These are phyloP conservation scores for Meganola albula DNA, from an alignment of 2,888 invertebrate genomes.

Conservation along the genomic window DNA sequence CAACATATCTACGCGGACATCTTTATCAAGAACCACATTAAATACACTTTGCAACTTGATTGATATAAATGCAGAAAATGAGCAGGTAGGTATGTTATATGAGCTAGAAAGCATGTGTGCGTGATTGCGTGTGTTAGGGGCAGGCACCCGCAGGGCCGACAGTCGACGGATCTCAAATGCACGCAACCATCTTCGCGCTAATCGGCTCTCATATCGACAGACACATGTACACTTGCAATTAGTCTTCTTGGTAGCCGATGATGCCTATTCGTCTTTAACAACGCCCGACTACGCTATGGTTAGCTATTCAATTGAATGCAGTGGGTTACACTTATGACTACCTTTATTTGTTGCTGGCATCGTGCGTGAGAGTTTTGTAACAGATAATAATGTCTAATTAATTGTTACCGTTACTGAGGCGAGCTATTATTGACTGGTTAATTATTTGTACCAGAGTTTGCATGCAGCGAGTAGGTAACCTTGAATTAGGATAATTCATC, in stretches of 20 bases:
- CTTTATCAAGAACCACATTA: too few species aligned
- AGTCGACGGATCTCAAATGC: constrained; percentile 50
- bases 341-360: constrained; percentile 13
- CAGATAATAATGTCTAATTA: constrained; percentile 4
- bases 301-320: constrained; percentile 11
- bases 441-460: constrained; percentile 27
- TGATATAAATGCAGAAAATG: constrained; percentile 17
- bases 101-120: constrained; percentile 40
- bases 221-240: constrained; percentile 57
- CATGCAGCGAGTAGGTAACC: constrained; percentile 44
- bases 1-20: too few species aligned
- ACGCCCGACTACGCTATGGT: constrained; percentile 14
- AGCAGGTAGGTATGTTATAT: too few species aligned
- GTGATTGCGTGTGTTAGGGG: constrained; percentile 50
- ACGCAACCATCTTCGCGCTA: constrained; percentile 66
- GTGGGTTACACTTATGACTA: constrained; percentile 9
- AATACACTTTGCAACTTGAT: constrained; percentile 20
- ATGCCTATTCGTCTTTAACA: constrained; percentile 42
- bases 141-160: constrained; percentile 37
- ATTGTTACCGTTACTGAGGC: constrained; percentile 6
- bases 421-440: constrained; percentile 20
- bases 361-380: constrained; percentile 17
- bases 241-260: constrained; percentile 57
- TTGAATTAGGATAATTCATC: constrained; percentile 58
- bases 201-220: constrained; percentile 58